Base-by-base conservation (phyloP, 1,140 invertebrate species). In the Portunus trituberculatus region DNA sequence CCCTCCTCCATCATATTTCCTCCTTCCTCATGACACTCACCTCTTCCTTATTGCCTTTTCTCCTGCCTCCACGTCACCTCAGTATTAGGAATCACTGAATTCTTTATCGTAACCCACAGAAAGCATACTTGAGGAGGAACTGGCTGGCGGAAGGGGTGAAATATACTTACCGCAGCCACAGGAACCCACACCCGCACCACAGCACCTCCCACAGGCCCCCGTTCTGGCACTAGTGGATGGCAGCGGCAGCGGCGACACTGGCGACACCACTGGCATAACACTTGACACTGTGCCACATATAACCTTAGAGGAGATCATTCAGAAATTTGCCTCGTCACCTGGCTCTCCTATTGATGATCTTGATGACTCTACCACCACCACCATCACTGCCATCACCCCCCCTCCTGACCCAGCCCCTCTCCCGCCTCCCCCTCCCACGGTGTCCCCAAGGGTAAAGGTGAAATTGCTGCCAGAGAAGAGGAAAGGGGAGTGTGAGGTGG, bases 291-390 rank as follows among this genome's bases (percentile, higher is more conserved):
- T 93, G 10, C 94, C 94, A 3, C 94, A 95, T 82, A 95, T 95
- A 2, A 95, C 59, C 29, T 39, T 95, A 20, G 94, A 95, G 32
- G 94, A 95, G 48, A 95, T 95, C 52, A 95, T 95, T 92, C 91
- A 95, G 16, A 95, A 95, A 28, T 95, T 95, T 76, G 88, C 94
- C n/a, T 52, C 83, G 16, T 59, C 46, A 32, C 45, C 32, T 20
- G 45, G 10, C 45, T 48, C 52, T 91, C 46, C 89, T 1, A 29
- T 48, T 16, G 12, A 52, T 52, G 7, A 48, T 45, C 25, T 32
- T n/a, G 45, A 28, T 91, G 45, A 91, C 20, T 14, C 28, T 20
- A 31, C 28, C 89, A 46, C 52, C 46, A 91, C n/a, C 84, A 39
- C n/a, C 59, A 76, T 28, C 39, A 20, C 28, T 14, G 14, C 31